Conservation (phyloP, 2,113 vertebrate species). For the Oncorhynchus keta region DNA sequence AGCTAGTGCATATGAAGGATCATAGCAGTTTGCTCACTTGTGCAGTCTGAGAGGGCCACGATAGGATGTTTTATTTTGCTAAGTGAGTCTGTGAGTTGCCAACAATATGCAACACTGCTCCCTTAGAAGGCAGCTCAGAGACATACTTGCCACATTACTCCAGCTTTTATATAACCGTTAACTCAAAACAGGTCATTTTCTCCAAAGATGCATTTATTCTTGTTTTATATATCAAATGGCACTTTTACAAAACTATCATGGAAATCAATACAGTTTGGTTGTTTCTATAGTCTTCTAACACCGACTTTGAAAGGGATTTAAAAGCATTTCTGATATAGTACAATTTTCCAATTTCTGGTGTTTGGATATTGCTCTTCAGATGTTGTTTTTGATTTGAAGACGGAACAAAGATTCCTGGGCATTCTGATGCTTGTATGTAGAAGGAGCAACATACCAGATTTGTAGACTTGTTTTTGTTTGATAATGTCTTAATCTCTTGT, state of each 20-base stretch:
- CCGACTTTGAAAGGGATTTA: slow-evolving; percentile 37
- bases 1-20: slow-evolving; percentile 33
- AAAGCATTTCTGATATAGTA: slow-evolving; percentile 2
- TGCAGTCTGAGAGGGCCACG: slow-evolving; percentile 1
- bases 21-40: slow-evolving; percentile 20
- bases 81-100: slow-evolving; percentile 21
- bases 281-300: slow-evolving; percentile 22
- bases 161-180: slow-evolving; percentile 24
- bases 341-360: background rate
- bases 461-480: slow-evolving; percentile 25
- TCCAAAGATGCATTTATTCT: slow-evolving; percentile 41
- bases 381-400: slow-evolving; percentile 21
- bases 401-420: slow-evolving; percentile 8
- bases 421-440: background rate
- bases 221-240: slow-evolving; percentile 25
- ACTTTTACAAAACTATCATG: slow-evolving; percentile 38
- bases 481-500: slow-evolving; percentile 32
- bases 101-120: slow-evolving; percentile 48
- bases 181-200: slow-evolving; percentile 18
- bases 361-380: background rate
- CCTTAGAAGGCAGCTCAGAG: slow-evolving; percentile 18
- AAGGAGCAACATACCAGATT: slow-evolving; percentile 12
- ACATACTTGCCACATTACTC: slow-evolving; percentile 3
- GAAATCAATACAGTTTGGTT: slow-evolving; percentile 10
- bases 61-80: slow-evolving; percentile 15